Conservation (phyloP, 2,888 invertebrate species). For the Pharmacophagus antenor region DNA sequence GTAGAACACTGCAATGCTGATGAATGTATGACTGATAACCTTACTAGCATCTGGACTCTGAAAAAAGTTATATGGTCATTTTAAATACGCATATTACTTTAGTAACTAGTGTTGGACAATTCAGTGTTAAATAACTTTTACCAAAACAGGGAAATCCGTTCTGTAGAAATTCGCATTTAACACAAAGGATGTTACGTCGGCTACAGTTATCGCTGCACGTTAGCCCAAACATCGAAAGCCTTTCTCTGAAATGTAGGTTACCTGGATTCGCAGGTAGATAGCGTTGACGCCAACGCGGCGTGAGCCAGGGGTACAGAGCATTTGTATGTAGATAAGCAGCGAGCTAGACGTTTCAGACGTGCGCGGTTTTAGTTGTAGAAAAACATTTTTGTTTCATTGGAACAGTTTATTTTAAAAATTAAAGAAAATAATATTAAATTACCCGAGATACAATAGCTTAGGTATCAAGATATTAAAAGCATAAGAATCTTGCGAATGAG, state of each 20-base stretch:
- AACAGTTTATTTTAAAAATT: constrained; percentile 15
- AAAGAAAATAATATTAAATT: too few species aligned
- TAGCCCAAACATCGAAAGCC: constrained; percentile 33
- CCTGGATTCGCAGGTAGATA: constrained; percentile 28
- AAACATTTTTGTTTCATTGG: constrained; percentile 17
- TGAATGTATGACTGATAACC: too few species aligned
- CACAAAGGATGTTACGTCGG: constrained; percentile 13
- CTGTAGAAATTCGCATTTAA: constrained; percentile 7
- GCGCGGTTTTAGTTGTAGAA: constrained; percentile 10
- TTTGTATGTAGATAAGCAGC: constrained; percentile 25
- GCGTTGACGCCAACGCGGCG: constrained; percentile 23
- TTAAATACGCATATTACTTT: too few species aligned
- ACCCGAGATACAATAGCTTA: too few species aligned
- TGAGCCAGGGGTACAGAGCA: constrained; percentile 22
- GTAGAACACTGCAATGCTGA: too few species aligned
- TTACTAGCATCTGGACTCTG: too few species aligned
- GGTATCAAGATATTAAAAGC: too few species aligned
- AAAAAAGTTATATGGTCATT: too few species aligned
- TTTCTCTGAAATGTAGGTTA: constrained; percentile 31
- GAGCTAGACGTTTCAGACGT: constrained; percentile 25
- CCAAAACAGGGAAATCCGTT: not conserved
- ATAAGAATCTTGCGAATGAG: too few species aligned
- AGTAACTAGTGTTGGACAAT: too few species aligned
- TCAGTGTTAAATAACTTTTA: not conserved
- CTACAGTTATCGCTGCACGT: constrained; percentile 27